Evolutionary conservation across 2,888 invertebrate species (phyloP), one percentile per base, ranked within the genome.

Genomic region (Adelognathus sp.): DNA sequence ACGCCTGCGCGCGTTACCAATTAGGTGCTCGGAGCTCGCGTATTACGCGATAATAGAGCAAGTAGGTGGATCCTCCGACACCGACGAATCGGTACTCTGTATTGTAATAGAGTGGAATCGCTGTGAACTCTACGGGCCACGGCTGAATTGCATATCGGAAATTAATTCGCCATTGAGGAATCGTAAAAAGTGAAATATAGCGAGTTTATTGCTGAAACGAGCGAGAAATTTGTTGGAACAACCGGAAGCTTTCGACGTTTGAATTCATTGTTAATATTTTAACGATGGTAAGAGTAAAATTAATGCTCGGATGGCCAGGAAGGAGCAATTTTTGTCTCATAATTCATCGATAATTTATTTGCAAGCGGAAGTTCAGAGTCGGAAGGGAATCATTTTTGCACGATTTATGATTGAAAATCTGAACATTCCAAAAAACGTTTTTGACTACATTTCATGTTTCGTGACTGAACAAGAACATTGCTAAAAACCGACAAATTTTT

Each of bases 21-120:
- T 86, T 84, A 83, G 73, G 33, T 33, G 33, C n/a, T n/a, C 11
- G 27, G 31, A 64, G 31, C 33, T 44, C 31, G 67, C 79, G 56
- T 77, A 73, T 82, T 58, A 76, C 73, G 58, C 69, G 76, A 77
- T 80, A 54, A 61, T 73, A 73, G 60, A 29, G 76, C 63, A 73
- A 84, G 79, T 81, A 79, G 82, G 80, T 76, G 81, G 81, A 72
- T 72, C 54, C 70, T 24, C 24, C 7, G 73, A 61, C 31, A 46
- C 9, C 9, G 67, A 63, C 58, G 33, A 66, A 56, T 54, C 16
- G 29, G n/a, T 54, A 21, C n/a, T n/a, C n/a, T n/a, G n/a, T 9
- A 21, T 2, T 14, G 16, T 27, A 16, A 7, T 3, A 21, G 11
- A 11, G 50, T 11, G 18, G 27, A 41, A 41, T 39, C 5, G 39